Base-by-base conservation (phyloP, 2,113 vertebrate species). In the Okapia johnstoni region DNA sequence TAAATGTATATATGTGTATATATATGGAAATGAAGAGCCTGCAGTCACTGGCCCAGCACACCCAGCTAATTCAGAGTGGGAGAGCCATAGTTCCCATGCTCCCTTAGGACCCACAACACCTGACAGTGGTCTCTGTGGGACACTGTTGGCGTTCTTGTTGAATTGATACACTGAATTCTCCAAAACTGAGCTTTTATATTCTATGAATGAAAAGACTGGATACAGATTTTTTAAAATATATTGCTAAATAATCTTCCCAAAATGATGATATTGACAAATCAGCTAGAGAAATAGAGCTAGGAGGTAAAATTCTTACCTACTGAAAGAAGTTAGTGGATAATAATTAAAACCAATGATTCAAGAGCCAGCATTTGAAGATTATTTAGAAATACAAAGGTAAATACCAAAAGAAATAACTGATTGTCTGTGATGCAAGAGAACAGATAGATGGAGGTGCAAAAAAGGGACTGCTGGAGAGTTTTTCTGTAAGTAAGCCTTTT, bases 231-330 rank as follows among this genome's bases (percentile, higher is more conserved):
- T 25, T 0, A 26, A 90, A 85, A 87, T 12, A 26, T 70, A 66
- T 8, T 92, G 30, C 36, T 97, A 96, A 93, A 77, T 79, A 36
- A 80, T 40, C 80, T 54, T 86, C 58, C 81, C 40, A 36, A 91
- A 73, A 93, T n/a, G 55, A 80, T 55, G 70, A 73, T 57, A 88
- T 0, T n/a, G 73, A 94, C 54, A 90, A 81, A 61, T 28, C 6
- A 30, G 50, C 8, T 55, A 85, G 12, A 63, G 8, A 92, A 86
- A 10, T 0, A 66, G 36, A 87, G 36, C 23, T 83, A 6, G 13
- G 48, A 66, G 17, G 30, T 25, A 43, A 90, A 83, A 57, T 94
- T 17, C 61, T 94, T 36, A 89, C 12, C 40, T 86, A 89, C 2
- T 43, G 7, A 86, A 92, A 87, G 12, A 77, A 79, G 21, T 60